Conservation (phyloP, 1,140 invertebrate genomes). For the Dryas iulia region DNA sequence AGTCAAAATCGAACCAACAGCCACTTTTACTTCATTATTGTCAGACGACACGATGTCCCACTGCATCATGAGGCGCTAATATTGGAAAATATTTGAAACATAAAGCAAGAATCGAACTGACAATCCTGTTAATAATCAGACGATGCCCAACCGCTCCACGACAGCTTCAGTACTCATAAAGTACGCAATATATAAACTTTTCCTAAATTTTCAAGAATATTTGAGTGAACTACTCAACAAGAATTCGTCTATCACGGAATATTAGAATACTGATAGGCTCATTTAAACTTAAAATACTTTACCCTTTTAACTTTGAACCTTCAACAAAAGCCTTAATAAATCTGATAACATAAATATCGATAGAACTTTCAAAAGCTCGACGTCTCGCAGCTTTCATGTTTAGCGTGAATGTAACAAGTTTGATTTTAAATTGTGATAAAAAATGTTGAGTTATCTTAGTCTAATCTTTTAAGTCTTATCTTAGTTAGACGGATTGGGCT, state of each 20-base stretch:
- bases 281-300: not conserved
- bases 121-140: no score
- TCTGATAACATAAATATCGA: not conserved
- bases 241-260: not conserved
- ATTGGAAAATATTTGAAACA: no score
- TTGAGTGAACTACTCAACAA: not conserved
- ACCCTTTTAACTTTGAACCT: not conserved
- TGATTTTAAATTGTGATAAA: not conserved
- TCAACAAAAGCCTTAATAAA: constrained; percentile 1
- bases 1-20: no score
- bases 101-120: no score
- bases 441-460: not conserved
- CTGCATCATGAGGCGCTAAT: no score
- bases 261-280: not conserved
- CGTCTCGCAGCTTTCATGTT: not conserved
- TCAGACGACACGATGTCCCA: no score
- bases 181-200: no score
- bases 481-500: not conserved
- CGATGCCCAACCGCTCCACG: no score
- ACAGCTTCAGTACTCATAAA: no score
- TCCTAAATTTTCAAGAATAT: not conserved
- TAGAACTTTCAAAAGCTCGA: not conserved
- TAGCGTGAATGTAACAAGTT: not conserved
- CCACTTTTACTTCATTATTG: no score
- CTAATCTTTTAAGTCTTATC: not conserved